Evolutionary conservation across 2,113 vertebrate genomes (phyloP).

Genomic region (Suncus etruscus): DNA sequence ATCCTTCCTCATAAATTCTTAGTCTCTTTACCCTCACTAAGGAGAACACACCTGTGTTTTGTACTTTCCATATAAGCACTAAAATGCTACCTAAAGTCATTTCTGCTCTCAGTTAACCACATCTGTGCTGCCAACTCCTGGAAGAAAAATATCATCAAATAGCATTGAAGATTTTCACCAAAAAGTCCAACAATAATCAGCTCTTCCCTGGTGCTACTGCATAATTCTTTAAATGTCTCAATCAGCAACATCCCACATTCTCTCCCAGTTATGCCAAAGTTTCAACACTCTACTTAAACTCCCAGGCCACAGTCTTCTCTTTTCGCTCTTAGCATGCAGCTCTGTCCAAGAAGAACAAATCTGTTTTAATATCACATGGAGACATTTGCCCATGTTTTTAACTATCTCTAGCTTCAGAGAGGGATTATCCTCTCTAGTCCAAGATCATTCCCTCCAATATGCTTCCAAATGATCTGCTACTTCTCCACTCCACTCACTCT

Average conservation of each 20-base stretch:
- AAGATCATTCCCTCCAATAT: not conserved
- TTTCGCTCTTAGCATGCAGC: not conserved
- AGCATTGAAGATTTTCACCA: too few species aligned
- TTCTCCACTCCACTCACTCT: not conserved
- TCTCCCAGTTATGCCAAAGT: not conserved
- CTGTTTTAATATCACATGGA: not conserved
- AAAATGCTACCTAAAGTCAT: not conserved
- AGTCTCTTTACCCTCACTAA: not conserved
- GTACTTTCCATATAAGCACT: not conserved
- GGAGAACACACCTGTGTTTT: not conserved
- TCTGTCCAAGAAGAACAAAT: not conserved
- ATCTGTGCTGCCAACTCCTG: not conserved
- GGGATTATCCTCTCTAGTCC: not conserved
- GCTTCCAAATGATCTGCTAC: not conserved
- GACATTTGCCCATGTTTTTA: not conserved
- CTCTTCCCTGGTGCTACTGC: not conserved
- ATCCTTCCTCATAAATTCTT: not conserved
- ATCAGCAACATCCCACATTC: not conserved
- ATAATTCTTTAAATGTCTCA: conserved; percentile 8
- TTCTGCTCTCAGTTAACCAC: not conserved
- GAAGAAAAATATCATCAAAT: too few species aligned
- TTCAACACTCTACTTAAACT: not conserved
- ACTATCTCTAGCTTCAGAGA: not conserved
- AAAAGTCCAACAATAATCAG: not conserved
- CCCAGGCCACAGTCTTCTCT: not conserved